Evolutionary conservation across 2,888 invertebrate genomes (phyloP), one percentile per base, ranked within the genome.

Genomic region (Leucania comma): DNA sequence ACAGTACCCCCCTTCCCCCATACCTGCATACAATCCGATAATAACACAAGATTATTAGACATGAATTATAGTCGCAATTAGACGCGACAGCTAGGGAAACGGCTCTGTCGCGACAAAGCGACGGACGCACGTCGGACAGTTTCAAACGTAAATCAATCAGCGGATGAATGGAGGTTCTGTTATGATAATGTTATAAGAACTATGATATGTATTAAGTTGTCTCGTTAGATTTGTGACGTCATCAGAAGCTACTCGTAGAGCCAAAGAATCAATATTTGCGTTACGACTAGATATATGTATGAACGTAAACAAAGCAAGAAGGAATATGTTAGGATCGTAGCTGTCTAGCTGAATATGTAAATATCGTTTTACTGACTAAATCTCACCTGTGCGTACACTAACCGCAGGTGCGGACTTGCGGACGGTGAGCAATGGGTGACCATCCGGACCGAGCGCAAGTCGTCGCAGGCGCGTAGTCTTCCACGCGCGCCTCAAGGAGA

Each of bases 21-120:
- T 88, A 81, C 80, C 82, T 82, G 78, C 56, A 72, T 48, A 75
- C 72, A 90, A 89, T 90, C 92, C 92, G 93, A 94, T 94, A 93
- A 93, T 94, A 93, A 92, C 90, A 88, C 91, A 93, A 94, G 94
- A 95, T 94, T 94, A 95, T 93, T 93, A 92, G 93, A 92, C 93
- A 92, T 95, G 95, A 95, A 93, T 95, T 95, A 95, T 94, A 81
- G 89, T 90, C 76, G 94, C 94, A 95, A 95, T 95, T 95, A 95
- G 92, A 91, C 78, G 87, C 87, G 93, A 93, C 94, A 92, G 89
- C 78, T 87, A 83, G 93, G 93, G 93, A 93, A 93, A 91, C 90
- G 91, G 90, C 87, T 86, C 82, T 85, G 85, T 75, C 78, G 85
- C 85, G 83, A 84, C 88, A 81, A 82, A 67, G 69, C 62, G 67